Evolutionary conservation across 2,888 invertebrate species (phyloP).

Genomic region (Thereva unica): DNA sequence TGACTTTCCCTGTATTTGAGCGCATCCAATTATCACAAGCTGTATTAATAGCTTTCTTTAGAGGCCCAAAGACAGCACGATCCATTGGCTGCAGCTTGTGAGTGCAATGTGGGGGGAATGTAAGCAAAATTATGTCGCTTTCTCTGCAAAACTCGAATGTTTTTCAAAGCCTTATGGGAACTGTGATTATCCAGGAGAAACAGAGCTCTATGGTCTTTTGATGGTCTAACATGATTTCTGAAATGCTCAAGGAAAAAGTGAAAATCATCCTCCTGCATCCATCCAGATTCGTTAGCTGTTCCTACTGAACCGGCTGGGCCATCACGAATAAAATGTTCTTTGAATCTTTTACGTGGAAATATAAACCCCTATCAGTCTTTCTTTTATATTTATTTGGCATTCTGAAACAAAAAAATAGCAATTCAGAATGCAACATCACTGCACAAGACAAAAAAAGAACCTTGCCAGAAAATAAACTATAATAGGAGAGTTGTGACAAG

Average conservation of each 20-base stretch:
- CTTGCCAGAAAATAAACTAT: too few species aligned
- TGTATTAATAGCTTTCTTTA: neutral
- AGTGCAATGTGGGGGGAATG: neutral
- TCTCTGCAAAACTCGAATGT: slow-evolving; percentile 2
- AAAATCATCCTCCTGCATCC: neutral
- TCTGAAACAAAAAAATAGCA: too few species aligned
- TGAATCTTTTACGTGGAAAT: too few species aligned
- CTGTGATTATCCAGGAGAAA: neutral
- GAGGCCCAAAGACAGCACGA: neutral
- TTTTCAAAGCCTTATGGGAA: neutral
- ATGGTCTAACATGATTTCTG: neutral
- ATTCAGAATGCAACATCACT: too few species aligned
- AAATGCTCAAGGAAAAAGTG: neutral
- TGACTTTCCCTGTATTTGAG: neutral
- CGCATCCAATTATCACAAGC: slow-evolving; percentile 2
- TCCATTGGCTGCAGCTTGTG: slow-evolving; percentile 1
- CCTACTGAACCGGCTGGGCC: too few species aligned
- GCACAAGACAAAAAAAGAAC: too few species aligned
- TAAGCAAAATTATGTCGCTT: neutral
- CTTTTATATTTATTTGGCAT: too few species aligned
- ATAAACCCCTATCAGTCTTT: too few species aligned
- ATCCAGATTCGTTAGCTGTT: neutral
- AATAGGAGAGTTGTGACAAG: too few species aligned
- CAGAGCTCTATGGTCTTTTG: neutral
- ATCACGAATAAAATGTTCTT: too few species aligned